Percentiles rank a stretch among this genome's conserved stretches.
Conservation (phyloP, 1,140 invertebrate genomes). For the Danaus plexippus region DNA sequence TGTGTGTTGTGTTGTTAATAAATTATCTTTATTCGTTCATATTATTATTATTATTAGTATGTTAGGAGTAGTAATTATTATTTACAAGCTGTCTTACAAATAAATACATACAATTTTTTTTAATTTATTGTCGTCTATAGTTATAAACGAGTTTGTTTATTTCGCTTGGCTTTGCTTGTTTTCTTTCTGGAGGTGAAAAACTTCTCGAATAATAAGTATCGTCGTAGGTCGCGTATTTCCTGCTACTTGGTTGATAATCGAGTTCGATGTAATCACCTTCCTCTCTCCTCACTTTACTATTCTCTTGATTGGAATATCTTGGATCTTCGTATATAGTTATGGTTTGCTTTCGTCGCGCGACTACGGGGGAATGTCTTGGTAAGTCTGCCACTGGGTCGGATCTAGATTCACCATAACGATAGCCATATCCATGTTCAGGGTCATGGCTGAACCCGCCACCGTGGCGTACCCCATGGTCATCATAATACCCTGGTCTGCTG, state of each 20-base stretch:
- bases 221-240: slow-evolving; percentile 64
- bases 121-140: slow-evolving; percentile 35
- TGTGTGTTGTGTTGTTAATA: no score
- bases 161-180: slow-evolving; percentile 52
- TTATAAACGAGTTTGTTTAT: slow-evolving; percentile 70
- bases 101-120: not conserved
- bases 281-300: slow-evolving; percentile 48
- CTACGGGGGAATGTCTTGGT: slow-evolving; percentile 51
- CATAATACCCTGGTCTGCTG: slow-evolving; percentile 48
- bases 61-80: slow-evolving; percentile 1
- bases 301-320: slow-evolving; percentile 58
- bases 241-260: slow-evolving; percentile 60
- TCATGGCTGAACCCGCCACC: slow-evolving; percentile 55
- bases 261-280: slow-evolving; percentile 61
- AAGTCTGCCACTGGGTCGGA: slow-evolving; percentile 43
- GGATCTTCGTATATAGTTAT: slow-evolving; percentile 75
- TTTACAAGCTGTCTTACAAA: not conserved
- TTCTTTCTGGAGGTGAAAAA: slow-evolving; percentile 39
- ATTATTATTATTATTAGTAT: not conserved
- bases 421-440: slow-evolving; percentile 59
- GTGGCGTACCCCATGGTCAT: slow-evolving; percentile 44
- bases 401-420: slow-evolving; percentile 61
- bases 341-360: slow-evolving; percentile 61
- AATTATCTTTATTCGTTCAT: no score
- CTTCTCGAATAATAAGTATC: slow-evolving; percentile 45